A percentile compares a stretch with the other conserved stretches of the same genome.
Evolutionary conservation across 2,888 invertebrate species (phyloP).

Genomic region (Agrenia bidenticulata): DNA sequence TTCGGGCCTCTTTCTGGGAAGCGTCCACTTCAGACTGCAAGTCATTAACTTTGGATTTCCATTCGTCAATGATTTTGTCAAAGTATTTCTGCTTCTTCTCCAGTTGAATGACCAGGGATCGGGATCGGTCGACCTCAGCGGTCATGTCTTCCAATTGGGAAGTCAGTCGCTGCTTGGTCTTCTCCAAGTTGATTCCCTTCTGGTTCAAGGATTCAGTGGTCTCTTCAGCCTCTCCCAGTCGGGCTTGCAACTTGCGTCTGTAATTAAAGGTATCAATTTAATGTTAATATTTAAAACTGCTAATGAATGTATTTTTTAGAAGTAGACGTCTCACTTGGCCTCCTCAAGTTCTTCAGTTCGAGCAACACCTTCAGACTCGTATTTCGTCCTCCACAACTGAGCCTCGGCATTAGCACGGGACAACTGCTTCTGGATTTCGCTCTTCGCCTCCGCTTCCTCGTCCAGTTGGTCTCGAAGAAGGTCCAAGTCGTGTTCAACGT

Average conservation of each 20-base stretch:
- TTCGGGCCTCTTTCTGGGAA: constrained; percentile 98
- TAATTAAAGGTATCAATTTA: constrained; percentile 5
- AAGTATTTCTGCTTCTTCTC: constrained; percentile 99
- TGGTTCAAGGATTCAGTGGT: constrained; percentile 96
- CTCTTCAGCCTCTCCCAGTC: constrained; percentile 95
- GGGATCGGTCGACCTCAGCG: constrained; percentile 96
- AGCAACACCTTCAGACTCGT: constrained; percentile 96
- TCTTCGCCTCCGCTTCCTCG: constrained; percentile 98
- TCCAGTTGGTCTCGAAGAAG: constrained; percentile 98
- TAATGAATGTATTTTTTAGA: neutral
- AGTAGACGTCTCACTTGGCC: constrained; percentile 67
- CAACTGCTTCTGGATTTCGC: constrained; percentile 97
- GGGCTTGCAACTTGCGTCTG: constrained; percentile 86
- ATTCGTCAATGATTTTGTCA: constrained; percentile 99
- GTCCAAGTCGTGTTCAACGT: constrained; percentile 98
- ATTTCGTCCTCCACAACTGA: constrained; percentile 97
- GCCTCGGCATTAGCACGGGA: constrained; percentile 89
- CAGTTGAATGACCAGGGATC: constrained; percentile 90
- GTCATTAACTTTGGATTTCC: constrained; percentile 99
- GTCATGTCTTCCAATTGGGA: constrained; percentile 97
- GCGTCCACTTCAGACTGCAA: constrained; percentile 96
- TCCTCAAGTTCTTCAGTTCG: constrained; percentile 92
- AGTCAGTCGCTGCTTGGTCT: constrained; percentile 94
- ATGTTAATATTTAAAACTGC: neutral
- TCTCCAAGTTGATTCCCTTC: constrained; percentile 94